Evolutionary conservation across 2,113 vertebrate genomes (phyloP).

Genomic region (Gulo gulo): DNA sequence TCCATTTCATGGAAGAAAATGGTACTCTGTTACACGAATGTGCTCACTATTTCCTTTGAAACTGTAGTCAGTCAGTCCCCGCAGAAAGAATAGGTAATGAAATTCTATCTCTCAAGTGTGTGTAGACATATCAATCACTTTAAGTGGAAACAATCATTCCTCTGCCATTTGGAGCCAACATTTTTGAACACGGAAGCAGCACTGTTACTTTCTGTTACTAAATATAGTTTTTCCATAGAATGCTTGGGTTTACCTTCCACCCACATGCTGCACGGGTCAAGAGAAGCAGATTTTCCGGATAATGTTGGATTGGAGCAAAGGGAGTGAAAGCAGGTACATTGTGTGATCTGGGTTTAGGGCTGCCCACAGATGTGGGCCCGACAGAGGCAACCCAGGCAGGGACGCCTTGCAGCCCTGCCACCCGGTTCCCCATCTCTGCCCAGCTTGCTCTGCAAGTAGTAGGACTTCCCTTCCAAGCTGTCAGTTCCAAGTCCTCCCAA

Average conservation of each 20-base stretch:
- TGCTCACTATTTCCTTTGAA: conserved; percentile 53
- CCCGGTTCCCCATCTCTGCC: neutral
- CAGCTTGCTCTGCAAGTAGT: neutral
- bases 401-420: neutral
- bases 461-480: neutral
- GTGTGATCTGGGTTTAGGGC: conserved; percentile 55
- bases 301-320: conserved; percentile 57
- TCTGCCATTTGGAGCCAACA: conserved; percentile 69
- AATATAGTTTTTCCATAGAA: conserved; percentile 59
- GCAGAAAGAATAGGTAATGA: conserved; percentile 68
- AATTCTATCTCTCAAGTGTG: conserved; percentile 71
- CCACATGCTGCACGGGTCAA: conserved; percentile 28
- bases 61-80: conserved; percentile 42
- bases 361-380: neutral
- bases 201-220: conserved; percentile 44
- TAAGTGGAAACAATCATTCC: conserved; percentile 76
- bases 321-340: conserved; percentile 2
- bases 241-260: conserved; percentile 31
- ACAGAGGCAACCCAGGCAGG: neutral
- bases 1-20: conserved; percentile 35
- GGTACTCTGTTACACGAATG: conserved; percentile 59
- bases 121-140: conserved; percentile 75
- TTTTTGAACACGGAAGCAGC: conserved; percentile 63
- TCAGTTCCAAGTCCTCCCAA: neutral
- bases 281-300: conserved; percentile 66